A percentile compares a stretch with the other conserved stretches of the same genome.
These are phyloP conservation scores for Meghimatium bilineatum DNA, from an alignment of 2,888 invertebrate species.

Conservation along the genomic window DNA sequence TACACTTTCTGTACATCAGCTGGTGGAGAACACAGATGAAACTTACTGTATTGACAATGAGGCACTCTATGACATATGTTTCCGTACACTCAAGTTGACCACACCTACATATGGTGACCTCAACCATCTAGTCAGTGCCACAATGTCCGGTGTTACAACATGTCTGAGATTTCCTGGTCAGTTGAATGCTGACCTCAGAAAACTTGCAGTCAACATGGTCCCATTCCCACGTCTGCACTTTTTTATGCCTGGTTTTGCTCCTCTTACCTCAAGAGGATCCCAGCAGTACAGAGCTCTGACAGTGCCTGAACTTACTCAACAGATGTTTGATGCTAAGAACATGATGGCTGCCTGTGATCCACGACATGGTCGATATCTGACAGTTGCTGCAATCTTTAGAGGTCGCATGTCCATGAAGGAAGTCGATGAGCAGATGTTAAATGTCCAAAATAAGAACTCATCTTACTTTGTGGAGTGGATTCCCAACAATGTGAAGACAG, in stretches of 20 bases:
- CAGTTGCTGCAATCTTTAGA: conserved; percentile 74
- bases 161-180: conserved; percentile 90
- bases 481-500: conserved; percentile 81
- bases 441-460: conserved; percentile 81
- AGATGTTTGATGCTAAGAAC: conserved; percentile 95
- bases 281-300: conserved; percentile 77
- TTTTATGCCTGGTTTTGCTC: conserved; percentile 77
- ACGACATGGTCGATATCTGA: conserved; percentile 85
- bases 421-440: conserved; percentile 89
- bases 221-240: conserved; percentile 77
- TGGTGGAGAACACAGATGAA: conserved; percentile 93
- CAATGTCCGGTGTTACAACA: conserved; percentile 83
- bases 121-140: conserved; percentile 84
- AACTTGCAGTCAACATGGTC: conserved; percentile 73
- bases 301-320: conserved; percentile 73
- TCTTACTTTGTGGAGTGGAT: conserved; percentile 74
- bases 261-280: conserved; percentile 75
- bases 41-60: conserved; percentile 94
- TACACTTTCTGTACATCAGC: conserved; percentile 83
- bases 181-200: conserved; percentile 67
- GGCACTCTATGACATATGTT: conserved; percentile 92
- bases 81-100: conserved; percentile 88
- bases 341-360: conserved; percentile 98
- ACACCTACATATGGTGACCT: conserved; percentile 92
- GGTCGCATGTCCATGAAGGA: conserved; percentile 79